Evolutionary conservation across 2,888 invertebrate genomes (phyloP), one percentile per base, ranked within the genome.

Genomic region (Andrena praecox): DNA sequence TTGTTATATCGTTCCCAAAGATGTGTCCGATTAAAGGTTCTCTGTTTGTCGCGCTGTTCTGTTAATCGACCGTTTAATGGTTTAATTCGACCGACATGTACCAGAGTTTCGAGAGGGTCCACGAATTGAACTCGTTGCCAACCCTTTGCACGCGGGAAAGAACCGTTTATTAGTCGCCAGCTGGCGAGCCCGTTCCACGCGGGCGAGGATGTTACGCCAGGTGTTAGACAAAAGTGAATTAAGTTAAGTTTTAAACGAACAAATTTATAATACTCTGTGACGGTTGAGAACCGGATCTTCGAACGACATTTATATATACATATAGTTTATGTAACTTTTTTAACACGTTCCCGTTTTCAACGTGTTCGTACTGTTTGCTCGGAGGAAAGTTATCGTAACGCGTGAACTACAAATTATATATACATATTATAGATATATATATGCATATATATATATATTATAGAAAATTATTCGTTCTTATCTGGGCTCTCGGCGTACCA

Each of bases 1-100:
- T 67, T 85, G 78, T 56, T 84, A 42, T 78, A 80, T 77, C 75
- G 69, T 59, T 80, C 80, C 85, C 85, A 85, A 85, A 85, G 85
- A 85, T 81, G 52, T 72, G 84, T 75, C 75, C 78, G 72, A 78
- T 79, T 79, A 73, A 56, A 75, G 70, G 71, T 64, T 69, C 82
- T 60, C 66, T 74, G 70, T 83, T 81, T 69, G 71, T 81, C 85
- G 87, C 69, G 82, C 82, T 86, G 85, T 87, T 86, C 80, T 77
- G 79, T 82, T 85, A 78, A 74, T 68, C 72, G 69, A 73, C 29
- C 42, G 48, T 48, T 52, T 59, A 54, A 54, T 77, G 42, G 56
- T 56, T 56, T 56, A 56, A 56, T 56, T 60, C 77, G 73, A 75
- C 74, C 62, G 72, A 74, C 59, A 72, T 85, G 81, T 85, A 86